Conservation (phyloP, 1,140 invertebrate genomes). For the Drosophila mauritiana region DNA sequence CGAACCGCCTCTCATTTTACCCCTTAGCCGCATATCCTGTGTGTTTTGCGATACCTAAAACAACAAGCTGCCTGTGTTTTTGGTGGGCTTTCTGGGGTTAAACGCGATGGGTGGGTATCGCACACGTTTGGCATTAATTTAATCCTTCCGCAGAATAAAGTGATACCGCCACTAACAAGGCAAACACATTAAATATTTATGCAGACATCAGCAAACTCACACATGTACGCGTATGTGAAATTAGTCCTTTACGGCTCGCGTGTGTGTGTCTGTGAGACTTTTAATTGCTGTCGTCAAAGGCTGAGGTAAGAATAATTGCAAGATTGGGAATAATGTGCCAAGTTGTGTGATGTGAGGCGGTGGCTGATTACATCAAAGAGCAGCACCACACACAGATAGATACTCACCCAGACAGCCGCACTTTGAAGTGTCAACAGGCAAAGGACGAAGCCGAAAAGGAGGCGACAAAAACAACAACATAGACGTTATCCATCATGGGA, state of each 20-base stretch:
- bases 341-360: constrained; percentile 34
- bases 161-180: constrained; percentile 84
- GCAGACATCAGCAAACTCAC: constrained; percentile 58
- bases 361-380: constrained; percentile 76
- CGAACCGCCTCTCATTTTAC: background rate
- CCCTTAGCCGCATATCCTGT: constrained; percentile 14
- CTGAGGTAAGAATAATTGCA: constrained; percentile 83
- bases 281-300: constrained; percentile 80
- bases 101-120: constrained; percentile 3
- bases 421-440: constrained; percentile 83
- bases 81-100: constrained; percentile 21
- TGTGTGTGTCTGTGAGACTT: constrained; percentile 35
- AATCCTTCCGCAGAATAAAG: constrained; percentile 84
- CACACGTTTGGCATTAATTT: constrained; percentile 82
- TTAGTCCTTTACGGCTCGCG: constrained; percentile 55
- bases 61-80: constrained; percentile 53
- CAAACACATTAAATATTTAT: constrained; percentile 83
- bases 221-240: constrained; percentile 25
- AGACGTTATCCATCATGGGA: constrained; percentile 79
- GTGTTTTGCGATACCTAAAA: constrained; percentile 64
- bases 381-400: constrained; percentile 10
- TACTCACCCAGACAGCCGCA: constrained; percentile 46
- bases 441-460: constrained; percentile 41
- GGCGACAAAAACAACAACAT: constrained; percentile 33
- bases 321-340: constrained; percentile 82